Evolutionary conservation across 2,113 vertebrate genomes (phyloP), one percentile per base, ranked within the genome.

Genomic region (Buteo buteo): DNA sequence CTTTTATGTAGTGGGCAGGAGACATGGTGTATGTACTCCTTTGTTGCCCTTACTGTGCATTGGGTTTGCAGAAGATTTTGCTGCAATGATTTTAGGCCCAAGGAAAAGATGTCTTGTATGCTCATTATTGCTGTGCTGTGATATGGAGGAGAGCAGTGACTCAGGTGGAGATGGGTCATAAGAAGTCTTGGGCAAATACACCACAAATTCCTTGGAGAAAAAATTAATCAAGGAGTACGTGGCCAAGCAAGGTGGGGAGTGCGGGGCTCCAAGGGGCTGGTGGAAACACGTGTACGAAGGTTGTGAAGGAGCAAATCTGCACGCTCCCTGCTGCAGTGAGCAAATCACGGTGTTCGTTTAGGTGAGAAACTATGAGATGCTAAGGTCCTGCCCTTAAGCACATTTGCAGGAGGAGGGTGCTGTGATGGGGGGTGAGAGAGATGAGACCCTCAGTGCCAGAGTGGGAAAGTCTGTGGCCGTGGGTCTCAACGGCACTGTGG

Each of bases 1-100:
- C 28, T 38, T 64, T 44, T 11, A 26, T 40, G 19, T 38, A 1
- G 74, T 4, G 8, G 49, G 45, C 16, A 22, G 61, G 29, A 62
- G 32, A 4, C 14, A 7, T 2, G 52, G 45, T 57, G 34, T 16
- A 1, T 0, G 1, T 11, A 0, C 8, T 49, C 44, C 55, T 59
- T 40, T 1, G 0, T 18, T 42, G 36, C 38, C 34, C 57, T 64
- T 32, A 1, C 52, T 19, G 69, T 16, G 61, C 7, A 8, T 7
- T 3, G 42, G 25, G n/a, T 9, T 50, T 25, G 77, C 64, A 62
- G 66, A 54, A 52, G 49, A 11, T 40, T 72, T 54, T 82, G 42
- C 72, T 70, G 50, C 4, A 1, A 25, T 8, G 44, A 14, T 73
- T 18, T 18, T 17, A 18, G 40, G 61, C 50, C 66, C 13, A 6